Evolutionary conservation across 2,888 invertebrate species (phyloP).

Genomic region (Lepidonotus clava): DNA sequence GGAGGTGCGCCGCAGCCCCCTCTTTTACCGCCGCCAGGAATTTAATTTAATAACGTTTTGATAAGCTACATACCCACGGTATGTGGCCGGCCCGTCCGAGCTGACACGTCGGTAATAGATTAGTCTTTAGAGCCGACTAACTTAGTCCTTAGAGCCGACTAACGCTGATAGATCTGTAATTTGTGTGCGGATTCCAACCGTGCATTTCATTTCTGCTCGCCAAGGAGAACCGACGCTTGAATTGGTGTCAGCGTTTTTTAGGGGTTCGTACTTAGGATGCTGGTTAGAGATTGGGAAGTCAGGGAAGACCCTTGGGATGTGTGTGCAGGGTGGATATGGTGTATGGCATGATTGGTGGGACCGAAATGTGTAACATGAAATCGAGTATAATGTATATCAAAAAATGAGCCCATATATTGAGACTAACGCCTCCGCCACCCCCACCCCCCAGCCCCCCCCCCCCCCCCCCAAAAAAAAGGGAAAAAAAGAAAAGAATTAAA

Average conservation of each 20-base stretch:
- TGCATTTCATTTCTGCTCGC: constrained; percentile 16
- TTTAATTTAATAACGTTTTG: constrained; percentile 48
- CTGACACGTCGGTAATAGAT: constrained; percentile 26
- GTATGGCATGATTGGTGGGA: no score
- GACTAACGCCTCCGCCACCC: no score
- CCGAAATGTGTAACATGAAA: no score
- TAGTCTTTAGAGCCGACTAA: constrained; percentile 7
- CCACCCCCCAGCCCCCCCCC: no score
- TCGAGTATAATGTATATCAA: no score
- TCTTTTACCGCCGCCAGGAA: neutral
- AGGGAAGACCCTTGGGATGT: no score
- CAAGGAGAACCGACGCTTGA: neutral
- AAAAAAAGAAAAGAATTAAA: no score
- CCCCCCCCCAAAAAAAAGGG: no score
- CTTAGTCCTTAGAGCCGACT: no score
- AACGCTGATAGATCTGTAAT: constrained; percentile 43
- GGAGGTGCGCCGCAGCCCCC: neutral
- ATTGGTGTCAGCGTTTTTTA: neutral
- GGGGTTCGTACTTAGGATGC: neutral
- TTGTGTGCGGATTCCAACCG: constrained; percentile 15
- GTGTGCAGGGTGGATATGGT: no score
- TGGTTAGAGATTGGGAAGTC: no score
- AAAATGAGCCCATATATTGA: no score
- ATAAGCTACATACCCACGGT: constrained; percentile 31
- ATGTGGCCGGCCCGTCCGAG: neutral